These are phyloP conservation scores for Sitodiplosis mosellana DNA, from an alignment of 1,140 invertebrate genomes.

Conservation along the genomic window DNA sequence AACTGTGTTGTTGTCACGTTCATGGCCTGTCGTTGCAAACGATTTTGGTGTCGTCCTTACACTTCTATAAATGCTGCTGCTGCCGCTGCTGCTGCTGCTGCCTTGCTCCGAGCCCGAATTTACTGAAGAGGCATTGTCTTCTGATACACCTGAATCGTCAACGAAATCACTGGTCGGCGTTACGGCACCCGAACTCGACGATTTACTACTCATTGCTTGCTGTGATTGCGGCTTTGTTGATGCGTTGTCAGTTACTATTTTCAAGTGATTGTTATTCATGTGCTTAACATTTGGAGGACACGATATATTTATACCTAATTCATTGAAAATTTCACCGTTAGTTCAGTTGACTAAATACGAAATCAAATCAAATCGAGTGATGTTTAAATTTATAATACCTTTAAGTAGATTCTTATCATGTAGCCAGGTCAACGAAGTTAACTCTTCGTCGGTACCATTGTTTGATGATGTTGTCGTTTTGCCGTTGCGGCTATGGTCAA, in stretches of 20 bases:
- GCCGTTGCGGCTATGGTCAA: conserved; percentile 1
- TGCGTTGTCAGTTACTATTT: too few species aligned
- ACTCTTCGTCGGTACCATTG: conserved; percentile 51
- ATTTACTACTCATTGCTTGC: too few species aligned
- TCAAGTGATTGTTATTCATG: background rate
- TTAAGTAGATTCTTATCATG: conserved; percentile 81
- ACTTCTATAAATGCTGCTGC: background rate
- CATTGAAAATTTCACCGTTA: too few species aligned
- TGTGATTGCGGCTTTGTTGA: too few species aligned
- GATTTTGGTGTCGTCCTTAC: conserved; percentile 1
- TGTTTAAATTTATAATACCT: conserved; percentile 25
- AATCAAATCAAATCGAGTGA: too few species aligned
- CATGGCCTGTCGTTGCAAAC: background rate
- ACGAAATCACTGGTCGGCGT: conserved; percentile 18
- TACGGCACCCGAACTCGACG: background rate
- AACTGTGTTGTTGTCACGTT: background rate
- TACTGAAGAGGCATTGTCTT: conserved; percentile 5
- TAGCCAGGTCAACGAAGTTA: conserved; percentile 77
- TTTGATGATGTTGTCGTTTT: conserved; percentile 4
- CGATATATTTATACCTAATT: background rate
- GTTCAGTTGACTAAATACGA: background rate
- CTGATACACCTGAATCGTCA: conserved; percentile 11
- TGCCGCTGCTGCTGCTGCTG: too few species aligned
- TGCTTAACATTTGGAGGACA: background rate
- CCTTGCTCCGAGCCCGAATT: conserved; percentile 5